Evolutionary conservation across 2,888 invertebrate genomes (phyloP), one percentile per base, ranked within the genome.

Genomic region (Apodemia hepburni): DNA sequence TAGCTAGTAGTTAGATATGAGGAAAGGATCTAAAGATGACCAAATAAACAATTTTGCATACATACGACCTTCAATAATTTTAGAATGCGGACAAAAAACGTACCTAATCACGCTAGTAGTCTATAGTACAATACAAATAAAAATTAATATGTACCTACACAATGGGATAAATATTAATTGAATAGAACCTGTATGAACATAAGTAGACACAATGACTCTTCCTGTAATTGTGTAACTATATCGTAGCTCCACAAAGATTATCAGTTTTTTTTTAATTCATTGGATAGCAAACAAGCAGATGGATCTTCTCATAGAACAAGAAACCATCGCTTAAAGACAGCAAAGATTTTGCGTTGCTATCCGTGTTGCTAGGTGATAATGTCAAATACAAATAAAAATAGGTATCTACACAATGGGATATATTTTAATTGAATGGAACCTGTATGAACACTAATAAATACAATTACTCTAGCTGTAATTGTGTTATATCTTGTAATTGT

Each of bases 1-100:
- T 42, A 42, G 11, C 15, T 15, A 1, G 42, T 5, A 42, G 42
- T 42, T 4, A 42, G 15, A 33, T 33, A 33, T 33, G 42, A 42
- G 42, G 42, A 42, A 27, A 42, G 42, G 42, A 42, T 54, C 22
- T 54, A 54, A 7, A 57, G 54, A 54, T 57, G 27, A 57, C n/a
- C 54, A 57, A 15, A 29, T 57, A 57, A 27, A 57, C 22, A 17
- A 17, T 47, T 57, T 57, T 27, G 54, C 54, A 57, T 57, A 29
- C 15, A 27, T 27, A 57, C 54, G 54, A 57, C 54, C 54, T 57
- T 57, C 54, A 57, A 15, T 57, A 57, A 57, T 57, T 27, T 29
- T 29, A 57, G 29, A 57, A 57, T 57, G 54, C 54, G 54, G 54
- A 57, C 54, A 54, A 29, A 57, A 57, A 57, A 57, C 27, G 15